phyloP scores from a whole-genome alignment of 1,140 invertebrate species.

The Atta texana region DNA sequence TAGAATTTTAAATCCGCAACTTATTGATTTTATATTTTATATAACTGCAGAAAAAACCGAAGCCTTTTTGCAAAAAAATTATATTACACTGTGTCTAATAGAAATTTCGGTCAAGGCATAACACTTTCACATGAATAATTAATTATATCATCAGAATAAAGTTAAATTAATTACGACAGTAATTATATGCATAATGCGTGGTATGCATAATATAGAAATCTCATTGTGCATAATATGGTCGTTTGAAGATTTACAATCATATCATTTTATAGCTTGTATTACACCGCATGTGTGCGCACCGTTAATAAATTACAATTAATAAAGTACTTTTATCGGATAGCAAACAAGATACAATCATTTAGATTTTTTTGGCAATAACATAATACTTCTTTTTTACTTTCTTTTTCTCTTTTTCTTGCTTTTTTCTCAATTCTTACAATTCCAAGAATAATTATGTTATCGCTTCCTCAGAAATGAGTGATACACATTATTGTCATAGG shows the following conservation, averaged over 20 bases:
- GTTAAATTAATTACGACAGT: conserved; percentile 5
- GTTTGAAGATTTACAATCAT: neutral
- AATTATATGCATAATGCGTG: conserved; percentile 22
- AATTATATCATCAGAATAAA: conserved; percentile 37
- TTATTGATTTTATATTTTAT: conserved; percentile 41
- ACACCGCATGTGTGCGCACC: neutral
- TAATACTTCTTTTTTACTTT: neutral
- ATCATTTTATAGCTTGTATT: neutral
- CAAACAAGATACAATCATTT: neutral
- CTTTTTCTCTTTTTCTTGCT: neutral
- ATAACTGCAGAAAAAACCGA: neutral
- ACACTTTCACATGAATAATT: conserved; percentile 29
- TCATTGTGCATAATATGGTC: conserved; percentile 3
- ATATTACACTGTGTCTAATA: neutral
- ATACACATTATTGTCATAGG: conserved; percentile 13
- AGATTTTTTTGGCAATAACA: neutral
- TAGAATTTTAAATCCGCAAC: conserved; percentile 16
- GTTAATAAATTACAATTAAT: neutral
- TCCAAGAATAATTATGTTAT: conserved; percentile 44
- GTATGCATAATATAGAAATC: conserved; percentile 16
- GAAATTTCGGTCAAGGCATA: neutral
- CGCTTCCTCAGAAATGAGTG: neutral
- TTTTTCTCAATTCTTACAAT: conserved; percentile 14
- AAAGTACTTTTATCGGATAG: conserved; percentile 5
- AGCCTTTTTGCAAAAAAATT: neutral